Percentiles rank a stretch among this genome's conserved stretches.
These are phyloP conservation scores for Xestia sexstrigata DNA, from an alignment of 2,888 invertebrate genomes.

Conservation along the genomic window DNA sequence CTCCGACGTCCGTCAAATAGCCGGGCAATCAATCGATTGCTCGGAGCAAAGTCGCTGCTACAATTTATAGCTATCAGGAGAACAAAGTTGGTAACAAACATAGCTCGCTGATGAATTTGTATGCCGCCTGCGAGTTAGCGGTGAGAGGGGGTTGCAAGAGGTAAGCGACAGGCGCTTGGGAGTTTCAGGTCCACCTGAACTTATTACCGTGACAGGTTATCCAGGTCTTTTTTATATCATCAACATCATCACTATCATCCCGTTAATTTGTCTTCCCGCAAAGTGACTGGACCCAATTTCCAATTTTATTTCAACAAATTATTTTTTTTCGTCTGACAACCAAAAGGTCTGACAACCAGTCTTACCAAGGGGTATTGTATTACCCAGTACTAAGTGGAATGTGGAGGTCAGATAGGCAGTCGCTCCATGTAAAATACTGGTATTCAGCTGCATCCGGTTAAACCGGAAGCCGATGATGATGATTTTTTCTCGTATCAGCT, in stretches of 20 bases:
- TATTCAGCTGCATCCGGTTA: too few species aligned
- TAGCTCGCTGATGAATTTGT: conserved; percentile 80
- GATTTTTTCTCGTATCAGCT: too few species aligned
- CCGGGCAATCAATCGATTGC: conserved; percentile 64
- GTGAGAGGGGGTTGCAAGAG: conserved; percentile 36
- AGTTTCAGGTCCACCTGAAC: background rate
- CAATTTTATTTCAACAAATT: too few species aligned
- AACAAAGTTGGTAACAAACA: conserved; percentile 83
- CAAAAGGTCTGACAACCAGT: too few species aligned
- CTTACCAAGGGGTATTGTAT: too few species aligned
- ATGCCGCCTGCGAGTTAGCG: conserved; percentile 76
- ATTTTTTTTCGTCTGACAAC: too few species aligned
- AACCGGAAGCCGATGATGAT: too few species aligned
- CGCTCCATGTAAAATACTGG: too few species aligned
- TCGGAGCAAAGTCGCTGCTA: conserved; percentile 46
- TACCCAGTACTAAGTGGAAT: too few species aligned
- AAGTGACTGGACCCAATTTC: too few species aligned
- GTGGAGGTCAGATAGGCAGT: too few species aligned
- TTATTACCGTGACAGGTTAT: background rate
- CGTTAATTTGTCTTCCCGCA: too few species aligned
- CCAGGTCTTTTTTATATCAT: background rate
- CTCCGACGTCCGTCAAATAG: conserved; percentile 53
- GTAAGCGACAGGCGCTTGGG: conserved; percentile 35
- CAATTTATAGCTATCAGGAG: conserved; percentile 80
- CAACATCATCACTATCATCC: background rate